These are phyloP conservation scores for Myotis myotis DNA, from an alignment of 2,797 vertebrate species.

Conservation along the genomic window DNA sequence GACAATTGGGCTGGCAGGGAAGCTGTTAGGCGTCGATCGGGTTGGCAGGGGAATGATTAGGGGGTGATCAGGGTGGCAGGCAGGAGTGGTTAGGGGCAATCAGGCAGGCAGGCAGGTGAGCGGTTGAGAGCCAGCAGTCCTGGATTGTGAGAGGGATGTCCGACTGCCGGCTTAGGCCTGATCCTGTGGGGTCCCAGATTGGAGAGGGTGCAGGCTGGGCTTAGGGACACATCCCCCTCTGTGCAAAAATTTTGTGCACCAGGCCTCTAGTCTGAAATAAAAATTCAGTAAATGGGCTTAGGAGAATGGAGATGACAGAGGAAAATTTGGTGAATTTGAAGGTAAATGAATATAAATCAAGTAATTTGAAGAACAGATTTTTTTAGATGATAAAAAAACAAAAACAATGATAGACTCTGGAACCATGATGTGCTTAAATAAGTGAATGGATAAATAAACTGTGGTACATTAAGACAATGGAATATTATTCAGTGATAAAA, in stretches of 20 bases:
- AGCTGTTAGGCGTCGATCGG: accelerated
- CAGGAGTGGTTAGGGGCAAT: no score
- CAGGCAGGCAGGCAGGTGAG: no score
- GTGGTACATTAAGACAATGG: not conserved
- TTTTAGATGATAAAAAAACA: not conserved
- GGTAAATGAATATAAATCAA: not conserved
- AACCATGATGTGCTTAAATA: not conserved
- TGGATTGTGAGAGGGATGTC: no score
- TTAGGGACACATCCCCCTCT: no score
- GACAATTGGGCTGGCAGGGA: no score
- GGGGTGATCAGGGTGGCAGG: no score
- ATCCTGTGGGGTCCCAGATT: no score
- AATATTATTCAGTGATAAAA: not conserved
- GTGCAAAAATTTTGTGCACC: no score
- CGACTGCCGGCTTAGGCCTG: no score
- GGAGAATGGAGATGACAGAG: not conserved
- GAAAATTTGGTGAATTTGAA: not conserved
- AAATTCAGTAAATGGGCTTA: not conserved
- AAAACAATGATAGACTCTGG: not conserved
- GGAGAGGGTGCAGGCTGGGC: no score
- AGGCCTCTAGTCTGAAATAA: not conserved
- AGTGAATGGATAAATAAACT: not conserved
- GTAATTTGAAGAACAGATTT: not conserved
- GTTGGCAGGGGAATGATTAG: no score
- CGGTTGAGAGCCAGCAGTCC: no score